Evolutionary conservation across 2,113 vertebrate species (phyloP).

Genomic region (Saccopteryx leptura): DNA sequence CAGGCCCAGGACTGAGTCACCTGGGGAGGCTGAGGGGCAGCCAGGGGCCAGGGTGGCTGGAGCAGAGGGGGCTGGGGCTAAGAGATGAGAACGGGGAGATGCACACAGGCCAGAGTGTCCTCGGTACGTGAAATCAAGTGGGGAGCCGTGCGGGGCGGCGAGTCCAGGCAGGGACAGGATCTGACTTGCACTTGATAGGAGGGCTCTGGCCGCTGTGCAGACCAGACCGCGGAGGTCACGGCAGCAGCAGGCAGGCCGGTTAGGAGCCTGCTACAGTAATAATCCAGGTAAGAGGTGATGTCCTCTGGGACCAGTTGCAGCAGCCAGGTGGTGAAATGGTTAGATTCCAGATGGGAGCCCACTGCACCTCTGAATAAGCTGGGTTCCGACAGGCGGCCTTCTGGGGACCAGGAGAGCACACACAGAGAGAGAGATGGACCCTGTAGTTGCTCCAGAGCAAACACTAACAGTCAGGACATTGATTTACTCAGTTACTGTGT

Average conservation of each 20-base stretch:
- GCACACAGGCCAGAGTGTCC: not conserved
- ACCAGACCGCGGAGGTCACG: rapidly evolving
- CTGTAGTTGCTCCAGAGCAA: not conserved
- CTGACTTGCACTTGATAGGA: not conserved
- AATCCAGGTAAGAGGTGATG: not conserved
- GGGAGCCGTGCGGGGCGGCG: not conserved
- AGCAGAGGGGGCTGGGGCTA: rapidly evolving
- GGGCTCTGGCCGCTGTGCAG: not conserved
- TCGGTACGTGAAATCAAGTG: not conserved
- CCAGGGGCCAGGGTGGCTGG: not conserved
- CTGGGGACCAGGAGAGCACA: not conserved
- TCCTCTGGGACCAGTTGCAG: not conserved
- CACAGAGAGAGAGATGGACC: not conserved
- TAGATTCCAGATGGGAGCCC: not conserved
- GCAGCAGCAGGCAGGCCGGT: not conserved
- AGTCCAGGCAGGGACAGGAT: rapidly evolving
- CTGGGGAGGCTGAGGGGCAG: not conserved
- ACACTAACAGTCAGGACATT: not conserved
- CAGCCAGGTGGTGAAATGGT: not conserved
- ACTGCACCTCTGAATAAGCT: not conserved
- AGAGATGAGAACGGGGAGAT: not conserved
- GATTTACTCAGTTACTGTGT: not conserved
- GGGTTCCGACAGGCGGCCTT: not conserved
- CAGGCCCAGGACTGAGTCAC: not conserved
- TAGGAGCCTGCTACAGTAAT: not conserved